A percentile compares a stretch with the other conserved stretches of the same genome.
phyloP scores from a whole-genome alignment of 2,797 vertebrate genomes.

The Cephalopachus bancanus region DNA sequence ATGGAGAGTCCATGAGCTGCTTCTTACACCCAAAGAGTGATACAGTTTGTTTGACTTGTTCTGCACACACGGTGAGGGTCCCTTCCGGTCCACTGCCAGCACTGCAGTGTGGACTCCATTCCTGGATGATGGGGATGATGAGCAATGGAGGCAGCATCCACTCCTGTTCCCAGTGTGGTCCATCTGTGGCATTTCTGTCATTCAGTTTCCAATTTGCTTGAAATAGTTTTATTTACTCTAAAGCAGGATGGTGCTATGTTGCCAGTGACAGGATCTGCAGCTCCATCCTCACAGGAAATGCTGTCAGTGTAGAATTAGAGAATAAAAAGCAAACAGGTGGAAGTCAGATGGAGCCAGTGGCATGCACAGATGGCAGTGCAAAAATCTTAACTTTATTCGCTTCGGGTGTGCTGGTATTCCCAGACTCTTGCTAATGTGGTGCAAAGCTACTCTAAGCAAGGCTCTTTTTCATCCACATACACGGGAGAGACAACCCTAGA shows the following conservation, averaged over 20 bases:
- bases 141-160: neutral
- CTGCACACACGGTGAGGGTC: neutral
- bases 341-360: slow-evolving; percentile 9
- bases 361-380: neutral
- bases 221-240: slow-evolving; percentile 56
- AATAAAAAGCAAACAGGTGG: slow-evolving; percentile 41
- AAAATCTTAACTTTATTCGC: neutral
- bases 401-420: neutral
- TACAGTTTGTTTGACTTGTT: neutral
- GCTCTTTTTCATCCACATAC: neutral
- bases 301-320: neutral
- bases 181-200: slow-evolving; percentile 60
- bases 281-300: neutral
- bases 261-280: neutral
- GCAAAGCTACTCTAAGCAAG: neutral
- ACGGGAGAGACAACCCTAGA: neutral
- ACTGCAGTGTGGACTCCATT: neutral
- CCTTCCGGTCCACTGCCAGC: neutral
- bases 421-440: neutral
- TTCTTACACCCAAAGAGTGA: neutral
- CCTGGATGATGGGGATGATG: neutral
- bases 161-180: neutral
- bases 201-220: slow-evolving; percentile 32
- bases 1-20: neutral
- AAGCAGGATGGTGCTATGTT: neutral